A percentile compares a stretch with the other conserved stretches of the same genome.
phyloP scores from a whole-genome alignment of 2,113 vertebrate species.

The Takifugu flavidus region DNA sequence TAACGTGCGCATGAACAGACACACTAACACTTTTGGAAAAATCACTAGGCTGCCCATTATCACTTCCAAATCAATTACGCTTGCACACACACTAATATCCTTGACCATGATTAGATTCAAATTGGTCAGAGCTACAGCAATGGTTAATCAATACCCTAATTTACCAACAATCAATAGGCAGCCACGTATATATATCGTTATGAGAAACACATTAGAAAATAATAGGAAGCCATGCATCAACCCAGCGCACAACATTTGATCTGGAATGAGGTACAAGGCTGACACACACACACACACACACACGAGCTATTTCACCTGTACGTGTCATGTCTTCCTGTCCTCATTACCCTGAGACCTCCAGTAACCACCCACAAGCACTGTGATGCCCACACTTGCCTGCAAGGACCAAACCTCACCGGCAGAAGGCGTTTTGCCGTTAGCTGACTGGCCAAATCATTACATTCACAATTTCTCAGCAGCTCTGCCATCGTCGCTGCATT shows the following conservation, averaged over 20 bases:
- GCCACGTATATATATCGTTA: constrained; percentile 59
- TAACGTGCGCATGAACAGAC: neutral
- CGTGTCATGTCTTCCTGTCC: no score
- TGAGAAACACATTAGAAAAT: constrained; percentile 49
- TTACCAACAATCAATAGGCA: constrained; percentile 60
- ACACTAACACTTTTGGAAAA: neutral
- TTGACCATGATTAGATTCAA: constrained; percentile 57
- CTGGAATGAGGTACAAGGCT: constrained; percentile 1
- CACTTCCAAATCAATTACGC: constrained; percentile 57
- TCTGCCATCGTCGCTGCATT: neutral
- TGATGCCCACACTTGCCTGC: no score
- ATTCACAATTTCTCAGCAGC: neutral
- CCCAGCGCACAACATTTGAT: constrained; percentile 7
- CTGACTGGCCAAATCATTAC: no score
- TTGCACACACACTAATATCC: constrained; percentile 42
- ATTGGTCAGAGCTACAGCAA: constrained; percentile 59
- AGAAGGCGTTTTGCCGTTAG: no score
- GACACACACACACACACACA: neutral
- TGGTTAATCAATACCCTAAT: constrained; percentile 69
- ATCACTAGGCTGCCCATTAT: constrained; percentile 13
- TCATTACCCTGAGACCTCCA: no score
- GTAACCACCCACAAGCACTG: no score
- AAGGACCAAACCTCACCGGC: no score
- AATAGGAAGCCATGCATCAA: constrained; percentile 17
- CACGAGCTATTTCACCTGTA: neutral